A percentile compares a stretch with the other conserved stretches of the same genome.
Evolutionary conservation across 2,888 invertebrate species (phyloP).

Genomic region (Heteropelma amictum): DNA sequence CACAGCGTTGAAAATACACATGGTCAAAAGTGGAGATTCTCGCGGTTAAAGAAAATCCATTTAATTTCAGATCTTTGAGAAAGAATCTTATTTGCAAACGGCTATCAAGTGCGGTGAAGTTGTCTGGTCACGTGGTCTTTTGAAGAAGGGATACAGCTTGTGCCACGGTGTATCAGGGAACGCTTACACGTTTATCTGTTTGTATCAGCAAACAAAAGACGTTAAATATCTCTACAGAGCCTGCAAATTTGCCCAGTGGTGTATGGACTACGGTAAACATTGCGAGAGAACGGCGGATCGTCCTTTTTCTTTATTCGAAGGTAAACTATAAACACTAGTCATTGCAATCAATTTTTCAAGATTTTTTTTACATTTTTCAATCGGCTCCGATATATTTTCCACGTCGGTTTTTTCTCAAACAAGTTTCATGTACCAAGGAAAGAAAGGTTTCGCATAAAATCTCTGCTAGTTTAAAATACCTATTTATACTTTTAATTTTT

Average conservation of each 20-base stretch:
- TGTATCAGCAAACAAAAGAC: conserved; percentile 89
- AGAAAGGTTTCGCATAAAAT: too few species aligned
- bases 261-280: conserved; percentile 84
- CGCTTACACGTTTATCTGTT: conserved; percentile 88
- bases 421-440: too few species aligned
- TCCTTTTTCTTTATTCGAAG: conserved; percentile 92
- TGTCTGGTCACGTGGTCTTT: conserved; percentile 89
- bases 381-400: too few species aligned
- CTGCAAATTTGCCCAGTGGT: conserved; percentile 89
- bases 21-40: background rate
- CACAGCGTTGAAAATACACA: background rate
- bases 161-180: conserved; percentile 95
- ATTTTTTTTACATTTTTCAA: too few species aligned
- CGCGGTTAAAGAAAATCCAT: background rate
- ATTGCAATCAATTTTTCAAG: too few species aligned
- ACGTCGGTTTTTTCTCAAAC: too few species aligned
- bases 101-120: conserved; percentile 87
- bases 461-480: background rate
- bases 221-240: conserved; percentile 86
- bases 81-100: conserved; percentile 84
- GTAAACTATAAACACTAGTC: conserved; percentile 72
- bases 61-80: conserved; percentile 82
- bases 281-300: conserved; percentile 84
- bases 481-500: background rate
- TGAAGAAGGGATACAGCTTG: conserved; percentile 90